Conservation (phyloP, 2,888 invertebrate species). For the Neoitamus cyanurus region DNA sequence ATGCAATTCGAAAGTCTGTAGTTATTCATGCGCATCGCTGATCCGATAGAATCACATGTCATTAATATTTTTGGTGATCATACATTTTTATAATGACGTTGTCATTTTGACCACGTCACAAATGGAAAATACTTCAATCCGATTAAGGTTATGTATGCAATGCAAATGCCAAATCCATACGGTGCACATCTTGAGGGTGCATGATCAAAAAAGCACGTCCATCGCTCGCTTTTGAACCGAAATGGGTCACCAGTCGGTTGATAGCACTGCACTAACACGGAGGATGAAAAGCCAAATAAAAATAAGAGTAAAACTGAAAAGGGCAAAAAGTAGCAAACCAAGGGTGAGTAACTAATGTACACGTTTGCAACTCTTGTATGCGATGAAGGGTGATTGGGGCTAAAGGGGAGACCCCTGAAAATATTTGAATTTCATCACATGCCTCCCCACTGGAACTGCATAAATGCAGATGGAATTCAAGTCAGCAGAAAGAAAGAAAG, state of each 20-base stretch:
- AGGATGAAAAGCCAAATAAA: not conserved
- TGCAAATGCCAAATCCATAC: not conserved
- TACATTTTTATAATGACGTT: too few species aligned
- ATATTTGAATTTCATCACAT: conserved; percentile 38
- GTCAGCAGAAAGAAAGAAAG: not conserved
- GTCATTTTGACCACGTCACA: too few species aligned
- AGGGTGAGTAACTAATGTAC: conserved; percentile 21
- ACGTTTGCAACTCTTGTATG: not conserved
- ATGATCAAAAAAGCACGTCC: not conserved
- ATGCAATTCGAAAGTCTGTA: too few species aligned
- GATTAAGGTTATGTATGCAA: not conserved
- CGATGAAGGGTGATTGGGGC: not conserved
- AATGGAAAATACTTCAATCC: too few species aligned
- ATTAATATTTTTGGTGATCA: too few species aligned
- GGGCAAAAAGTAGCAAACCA: not conserved
- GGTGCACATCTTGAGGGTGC: not conserved
- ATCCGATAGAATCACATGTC: too few species aligned
- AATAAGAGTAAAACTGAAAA: not conserved
- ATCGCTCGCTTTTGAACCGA: not conserved
- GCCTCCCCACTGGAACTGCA: conserved; percentile 4
- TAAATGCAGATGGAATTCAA: conserved; percentile 39
- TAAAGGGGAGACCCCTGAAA: conserved; percentile 9
- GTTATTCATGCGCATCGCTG: too few species aligned
- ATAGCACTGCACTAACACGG: not conserved
- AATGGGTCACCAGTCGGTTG: conserved; percentile 12